These are phyloP conservation scores for Reticulitermes speratus DNA, from an alignment of 1,140 invertebrate species.

Conservation along the genomic window DNA sequence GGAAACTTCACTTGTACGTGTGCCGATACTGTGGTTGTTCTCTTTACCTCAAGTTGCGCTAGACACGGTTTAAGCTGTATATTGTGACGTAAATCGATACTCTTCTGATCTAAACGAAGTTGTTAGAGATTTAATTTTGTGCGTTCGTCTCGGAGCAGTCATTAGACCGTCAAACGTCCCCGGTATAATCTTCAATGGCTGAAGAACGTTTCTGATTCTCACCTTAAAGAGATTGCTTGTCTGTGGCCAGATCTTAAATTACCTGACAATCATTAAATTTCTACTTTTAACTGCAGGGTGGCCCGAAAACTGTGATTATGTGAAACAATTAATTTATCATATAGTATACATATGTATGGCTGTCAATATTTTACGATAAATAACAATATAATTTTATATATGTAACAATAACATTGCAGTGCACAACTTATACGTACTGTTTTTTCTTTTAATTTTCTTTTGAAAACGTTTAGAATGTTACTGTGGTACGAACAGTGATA, in stretches of 20 bases:
- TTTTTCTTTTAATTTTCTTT: too few species aligned
- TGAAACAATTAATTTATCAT: too few species aligned
- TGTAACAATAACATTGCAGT: too few species aligned
- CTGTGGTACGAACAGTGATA: too few species aligned
- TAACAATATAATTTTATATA: too few species aligned
- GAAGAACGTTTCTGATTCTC: neutral
- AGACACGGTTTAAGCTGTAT: neutral
- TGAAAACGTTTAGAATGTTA: too few species aligned
- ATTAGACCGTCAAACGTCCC: neutral
- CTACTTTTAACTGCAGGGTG: neutral
- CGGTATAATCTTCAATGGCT: neutral
- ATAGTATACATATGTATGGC: too few species aligned
- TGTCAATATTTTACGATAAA: too few species aligned
- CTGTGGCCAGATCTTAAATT: neutral
- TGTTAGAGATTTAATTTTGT: neutral
- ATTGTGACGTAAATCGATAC: neutral
- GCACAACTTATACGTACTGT: too few species aligned
- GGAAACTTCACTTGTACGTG: too few species aligned
- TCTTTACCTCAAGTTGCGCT: neutral
- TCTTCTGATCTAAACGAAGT: neutral
- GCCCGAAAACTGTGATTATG: too few species aligned
- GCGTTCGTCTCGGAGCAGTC: neutral
- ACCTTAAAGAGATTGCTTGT: neutral
- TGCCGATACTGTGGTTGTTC: neutral
- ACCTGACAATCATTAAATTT: neutral